Evolutionary conservation across 2,888 invertebrate species (phyloP).

Genomic region (Stenoptilia bipunctidactyla): DNA sequence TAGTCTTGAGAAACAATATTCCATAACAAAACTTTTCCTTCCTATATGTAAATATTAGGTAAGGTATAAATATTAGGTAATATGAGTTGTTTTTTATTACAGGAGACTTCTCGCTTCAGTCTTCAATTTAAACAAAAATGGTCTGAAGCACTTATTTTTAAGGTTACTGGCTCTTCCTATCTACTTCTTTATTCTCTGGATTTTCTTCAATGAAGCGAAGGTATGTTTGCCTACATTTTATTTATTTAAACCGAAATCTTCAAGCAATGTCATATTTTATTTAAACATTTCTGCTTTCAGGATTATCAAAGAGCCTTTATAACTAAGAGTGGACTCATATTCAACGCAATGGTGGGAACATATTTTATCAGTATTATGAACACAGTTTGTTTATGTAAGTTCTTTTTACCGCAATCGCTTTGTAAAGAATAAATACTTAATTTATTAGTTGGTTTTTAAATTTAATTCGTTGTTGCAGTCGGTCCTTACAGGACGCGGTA

Average conservation of each 20-base stretch:
- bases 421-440: too few species aligned
- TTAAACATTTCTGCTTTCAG: too few species aligned
- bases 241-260: too few species aligned
- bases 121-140: slow-evolving; percentile 81
- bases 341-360: slow-evolving; percentile 76
- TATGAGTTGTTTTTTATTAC: slow-evolving; percentile 31
- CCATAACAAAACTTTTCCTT: too few species aligned
- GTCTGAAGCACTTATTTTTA: slow-evolving; percentile 81
- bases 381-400: slow-evolving; percentile 78
- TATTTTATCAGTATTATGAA: slow-evolving; percentile 79
- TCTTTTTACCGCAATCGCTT: too few species aligned
- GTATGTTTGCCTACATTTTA: too few species aligned
- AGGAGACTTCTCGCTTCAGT: slow-evolving; percentile 84
- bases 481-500: slow-evolving; percentile 90
- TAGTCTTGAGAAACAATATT: too few species aligned
- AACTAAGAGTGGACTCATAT: slow-evolving; percentile 77
- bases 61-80: too few species aligned
- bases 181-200: slow-evolving; percentile 82
- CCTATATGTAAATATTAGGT: too few species aligned
- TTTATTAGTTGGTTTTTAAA: too few species aligned
- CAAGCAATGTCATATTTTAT: too few species aligned
- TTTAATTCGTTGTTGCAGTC: slow-evolving; percentile 75
- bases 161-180: slow-evolving; percentile 81
- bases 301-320: slow-evolving; percentile 78
- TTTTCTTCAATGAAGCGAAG: slow-evolving; percentile 81